Percentiles rank a stretch among this genome's conserved stretches.
phyloP scores from a whole-genome alignment of 2,888 invertebrate species.

The Candidula unifasciata region DNA sequence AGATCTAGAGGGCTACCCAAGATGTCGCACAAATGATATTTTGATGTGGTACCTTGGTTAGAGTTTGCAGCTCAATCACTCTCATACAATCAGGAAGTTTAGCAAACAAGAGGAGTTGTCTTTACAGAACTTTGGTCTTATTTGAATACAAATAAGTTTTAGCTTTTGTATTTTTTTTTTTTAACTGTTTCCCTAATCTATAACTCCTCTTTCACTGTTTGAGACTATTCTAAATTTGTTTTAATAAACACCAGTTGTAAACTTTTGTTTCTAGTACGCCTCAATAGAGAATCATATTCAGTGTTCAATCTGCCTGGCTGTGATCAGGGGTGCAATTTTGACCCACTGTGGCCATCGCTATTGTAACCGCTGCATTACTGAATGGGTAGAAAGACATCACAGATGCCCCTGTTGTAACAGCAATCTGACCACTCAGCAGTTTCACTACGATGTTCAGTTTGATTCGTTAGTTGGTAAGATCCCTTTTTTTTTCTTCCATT shows the following conservation, averaged over 20 bases:
- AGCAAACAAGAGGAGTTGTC: too few species aligned
- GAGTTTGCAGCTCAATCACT: too few species aligned
- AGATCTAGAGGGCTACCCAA: too few species aligned
- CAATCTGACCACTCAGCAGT: slow-evolving; percentile 54
- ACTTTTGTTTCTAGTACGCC: slow-evolving; percentile 56
- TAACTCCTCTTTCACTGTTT: not conserved
- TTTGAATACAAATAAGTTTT: too few species aligned
- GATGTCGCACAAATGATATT: too few species aligned
- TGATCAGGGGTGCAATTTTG: slow-evolving; percentile 62
- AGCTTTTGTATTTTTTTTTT: too few species aligned
- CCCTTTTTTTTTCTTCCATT: not conserved
- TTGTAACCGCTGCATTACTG: slow-evolving; percentile 72
- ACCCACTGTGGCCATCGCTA: slow-evolving; percentile 74
- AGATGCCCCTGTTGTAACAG: slow-evolving; percentile 74
- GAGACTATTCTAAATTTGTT: not conserved
- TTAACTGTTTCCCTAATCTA: too few species aligned
- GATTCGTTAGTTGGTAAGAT: slow-evolving; percentile 69
- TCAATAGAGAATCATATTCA: slow-evolving; percentile 67
- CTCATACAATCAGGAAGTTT: too few species aligned
- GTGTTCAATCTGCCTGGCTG: slow-evolving; percentile 74
- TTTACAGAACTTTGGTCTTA: too few species aligned
- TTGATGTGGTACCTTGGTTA: too few species aligned
- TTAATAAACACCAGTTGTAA: not conserved
- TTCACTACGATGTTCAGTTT: slow-evolving; percentile 72
- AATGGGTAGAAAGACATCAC: slow-evolving; percentile 71